Evolutionary conservation across 2,113 vertebrate genomes (phyloP).

Genomic region (Grammomys dolichurus): DNA sequence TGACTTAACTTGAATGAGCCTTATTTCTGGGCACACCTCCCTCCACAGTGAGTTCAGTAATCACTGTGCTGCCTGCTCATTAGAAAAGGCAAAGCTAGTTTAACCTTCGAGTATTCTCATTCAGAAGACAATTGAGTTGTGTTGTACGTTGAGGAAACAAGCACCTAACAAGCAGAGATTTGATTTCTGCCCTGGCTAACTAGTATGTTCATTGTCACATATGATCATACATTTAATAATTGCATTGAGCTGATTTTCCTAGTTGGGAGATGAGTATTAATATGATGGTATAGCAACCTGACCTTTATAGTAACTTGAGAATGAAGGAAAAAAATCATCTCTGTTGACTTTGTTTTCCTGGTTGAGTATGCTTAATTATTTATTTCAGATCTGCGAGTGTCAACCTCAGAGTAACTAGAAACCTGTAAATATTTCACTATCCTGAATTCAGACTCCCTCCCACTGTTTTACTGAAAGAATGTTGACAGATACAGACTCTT

Average conservation of each 20-base stretch:
- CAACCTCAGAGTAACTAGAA: background rate
- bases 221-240: background rate
- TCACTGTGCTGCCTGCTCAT: background rate
- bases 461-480: background rate
- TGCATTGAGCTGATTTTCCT: background rate
- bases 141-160: background rate
- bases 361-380: conserved; percentile 7
- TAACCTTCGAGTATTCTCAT: background rate
- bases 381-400: background rate
- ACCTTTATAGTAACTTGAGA: background rate
- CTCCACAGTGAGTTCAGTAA: background rate
- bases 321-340: background rate
- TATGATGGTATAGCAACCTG: conserved; percentile 23
- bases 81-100: conserved; percentile 19
- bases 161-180: background rate
- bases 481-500: background rate
- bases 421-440: conserved; percentile 15
- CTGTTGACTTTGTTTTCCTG: conserved; percentile 2
- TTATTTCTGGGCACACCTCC: background rate
- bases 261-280: conserved; percentile 3
- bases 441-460: background rate
- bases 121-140: background rate
- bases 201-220: background rate
- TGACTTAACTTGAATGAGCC: background rate
- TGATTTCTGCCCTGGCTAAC: background rate